Percentiles rank a stretch among this genome's conserved stretches.
These are phyloP conservation scores for Protosalanx chinensis DNA, from an alignment of 2,797 vertebrate species.

Conservation along the genomic window DNA sequence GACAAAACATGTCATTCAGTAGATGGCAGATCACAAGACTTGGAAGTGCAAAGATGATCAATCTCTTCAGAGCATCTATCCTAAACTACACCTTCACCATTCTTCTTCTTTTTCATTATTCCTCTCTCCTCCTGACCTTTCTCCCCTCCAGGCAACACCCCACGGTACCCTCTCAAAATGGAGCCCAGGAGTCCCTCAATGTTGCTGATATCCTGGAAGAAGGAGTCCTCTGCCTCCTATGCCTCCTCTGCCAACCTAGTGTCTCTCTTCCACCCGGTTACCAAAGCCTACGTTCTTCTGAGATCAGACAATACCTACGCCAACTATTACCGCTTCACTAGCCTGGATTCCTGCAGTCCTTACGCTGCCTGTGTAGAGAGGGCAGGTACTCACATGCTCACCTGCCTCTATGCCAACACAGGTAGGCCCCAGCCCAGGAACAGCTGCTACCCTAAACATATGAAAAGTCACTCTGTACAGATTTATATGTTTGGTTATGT, in stretches of 20 bases:
- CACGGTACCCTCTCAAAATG: conserved; percentile 47
- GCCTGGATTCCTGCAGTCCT: conserved; percentile 56
- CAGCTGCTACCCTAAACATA: too few relatives aligned
- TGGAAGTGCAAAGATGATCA: background rate
- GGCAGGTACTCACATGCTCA: conserved; percentile 33
- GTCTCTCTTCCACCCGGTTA: conserved; percentile 46
- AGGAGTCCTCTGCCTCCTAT: background rate
- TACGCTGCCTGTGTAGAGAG: conserved; percentile 61
- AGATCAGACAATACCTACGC: conserved; percentile 19
- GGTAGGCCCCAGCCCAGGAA: conserved; percentile 37
- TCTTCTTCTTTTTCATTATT: background rate
- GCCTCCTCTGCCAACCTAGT: conserved; percentile 14
- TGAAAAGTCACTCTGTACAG: too few relatives aligned
- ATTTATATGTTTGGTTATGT: background rate
- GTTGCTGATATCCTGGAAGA: conserved; percentile 60
- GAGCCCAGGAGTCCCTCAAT: conserved; percentile 45
- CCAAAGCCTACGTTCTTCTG: conserved; percentile 24
- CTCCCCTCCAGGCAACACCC: conserved; percentile 51
- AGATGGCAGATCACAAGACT: background rate
- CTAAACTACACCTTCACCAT: too few relatives aligned
- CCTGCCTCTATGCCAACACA: conserved; percentile 59
- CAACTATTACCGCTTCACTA: conserved; percentile 51
- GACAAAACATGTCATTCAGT: background rate
- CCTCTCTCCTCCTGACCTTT: background rate
- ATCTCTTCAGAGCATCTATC: too few relatives aligned